phyloP scores from a whole-genome alignment of 2,113 vertebrate genomes.

The Ceyx margarethae region DNA sequence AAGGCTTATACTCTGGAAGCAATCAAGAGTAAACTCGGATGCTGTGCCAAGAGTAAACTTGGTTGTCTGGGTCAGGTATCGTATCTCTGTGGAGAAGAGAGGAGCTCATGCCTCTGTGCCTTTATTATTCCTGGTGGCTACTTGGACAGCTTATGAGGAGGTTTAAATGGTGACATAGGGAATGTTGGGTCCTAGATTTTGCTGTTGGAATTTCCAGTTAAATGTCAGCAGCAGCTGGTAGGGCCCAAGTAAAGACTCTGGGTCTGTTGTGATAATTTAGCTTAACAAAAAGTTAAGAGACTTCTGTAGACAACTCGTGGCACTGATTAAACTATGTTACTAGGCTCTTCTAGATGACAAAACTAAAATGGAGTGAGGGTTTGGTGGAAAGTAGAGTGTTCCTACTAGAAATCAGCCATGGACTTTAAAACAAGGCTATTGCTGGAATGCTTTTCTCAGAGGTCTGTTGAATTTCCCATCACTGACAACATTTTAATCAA shows the following conservation, averaged over 20 bases:
- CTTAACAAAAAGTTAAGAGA: not conserved
- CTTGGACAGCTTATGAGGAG: rapidly evolving
- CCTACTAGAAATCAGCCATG: not conserved
- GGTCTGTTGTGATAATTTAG: not conserved
- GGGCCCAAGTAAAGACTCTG: not conserved
- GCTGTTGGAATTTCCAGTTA: not conserved
- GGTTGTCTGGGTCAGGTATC: not conserved
- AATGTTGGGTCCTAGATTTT: not conserved
- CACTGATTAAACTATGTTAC: not conserved
- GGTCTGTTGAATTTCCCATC: not conserved
- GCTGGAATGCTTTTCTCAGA: not conserved
- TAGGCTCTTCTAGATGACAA: not conserved
- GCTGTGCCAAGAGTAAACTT: not conserved
- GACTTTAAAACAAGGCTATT: not conserved
- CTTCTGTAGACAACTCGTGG: not conserved
- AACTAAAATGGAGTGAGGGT: not conserved
- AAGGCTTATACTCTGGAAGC: not conserved
- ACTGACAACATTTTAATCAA: slow-evolving; percentile 29
- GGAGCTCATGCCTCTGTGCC: not conserved
- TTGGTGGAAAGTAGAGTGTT: not conserved
- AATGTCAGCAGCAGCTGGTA: not conserved
- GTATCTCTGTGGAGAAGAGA: not conserved
- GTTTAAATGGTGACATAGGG: not conserved
- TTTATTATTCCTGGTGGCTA: not conserved
- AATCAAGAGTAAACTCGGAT: not conserved